Conservation (phyloP, 2,113 vertebrate species). For the Rhea pennata region DNA sequence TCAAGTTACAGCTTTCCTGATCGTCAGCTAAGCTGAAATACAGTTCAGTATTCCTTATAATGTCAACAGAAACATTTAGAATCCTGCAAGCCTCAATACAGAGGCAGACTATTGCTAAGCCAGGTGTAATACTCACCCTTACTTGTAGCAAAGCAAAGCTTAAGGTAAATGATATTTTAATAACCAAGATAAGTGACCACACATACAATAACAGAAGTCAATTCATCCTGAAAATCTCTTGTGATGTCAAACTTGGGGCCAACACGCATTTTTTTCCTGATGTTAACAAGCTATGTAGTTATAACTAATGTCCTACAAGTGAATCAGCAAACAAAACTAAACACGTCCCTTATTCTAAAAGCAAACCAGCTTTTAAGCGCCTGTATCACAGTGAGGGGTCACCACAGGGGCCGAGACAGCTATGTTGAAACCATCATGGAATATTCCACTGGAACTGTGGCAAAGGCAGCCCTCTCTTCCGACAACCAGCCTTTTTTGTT, state of each 20-base stretch:
- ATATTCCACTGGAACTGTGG: not conserved
- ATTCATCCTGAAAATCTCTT: not conserved
- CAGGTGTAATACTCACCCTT: not conserved
- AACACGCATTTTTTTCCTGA: not conserved
- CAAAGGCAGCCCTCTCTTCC: not conserved
- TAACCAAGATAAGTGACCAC: not conserved
- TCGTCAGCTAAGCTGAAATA: conserved; percentile 19
- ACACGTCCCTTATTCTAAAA: not conserved
- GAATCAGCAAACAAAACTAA: not conserved
- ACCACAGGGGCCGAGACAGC: not conserved
- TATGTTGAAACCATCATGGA: not conserved
- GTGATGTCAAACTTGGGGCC: not conserved
- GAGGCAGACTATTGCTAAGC: not conserved
- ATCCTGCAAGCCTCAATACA: not conserved
- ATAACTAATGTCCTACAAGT: not conserved
- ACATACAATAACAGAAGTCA: not conserved
- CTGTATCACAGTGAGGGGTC: not conserved
- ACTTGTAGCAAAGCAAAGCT: not conserved
- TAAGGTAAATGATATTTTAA: not conserved
- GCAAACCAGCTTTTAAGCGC: not conserved
- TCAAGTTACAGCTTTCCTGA: conserved; percentile 13
- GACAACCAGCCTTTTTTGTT: not conserved
- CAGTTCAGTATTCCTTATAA: not conserved
- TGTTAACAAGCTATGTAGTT: not conserved
- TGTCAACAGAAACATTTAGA: not conserved